A percentile compares a stretch with the other conserved stretches of the same genome.
Conservation (phyloP, 2,797 vertebrate species). For the Muscicapa comitata region DNA sequence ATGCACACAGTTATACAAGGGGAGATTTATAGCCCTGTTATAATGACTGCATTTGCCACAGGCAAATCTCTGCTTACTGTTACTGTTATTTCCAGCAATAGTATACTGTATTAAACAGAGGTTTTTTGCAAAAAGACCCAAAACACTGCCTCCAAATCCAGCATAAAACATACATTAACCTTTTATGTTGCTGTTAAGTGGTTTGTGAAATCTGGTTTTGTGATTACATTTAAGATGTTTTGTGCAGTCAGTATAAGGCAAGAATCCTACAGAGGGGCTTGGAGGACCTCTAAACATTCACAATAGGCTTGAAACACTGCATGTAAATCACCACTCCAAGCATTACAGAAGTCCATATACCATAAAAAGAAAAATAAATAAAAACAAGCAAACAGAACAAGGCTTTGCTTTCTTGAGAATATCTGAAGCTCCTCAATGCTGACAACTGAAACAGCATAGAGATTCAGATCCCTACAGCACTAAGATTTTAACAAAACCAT, state of each 20-base stretch:
- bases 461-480: background rate
- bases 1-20: background rate
- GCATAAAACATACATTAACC: background rate
- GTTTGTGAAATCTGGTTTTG: background rate
- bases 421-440: background rate
- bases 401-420: background rate
- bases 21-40: conserved; percentile 4
- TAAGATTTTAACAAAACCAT: background rate
- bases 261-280: background rate
- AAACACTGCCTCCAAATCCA: background rate
- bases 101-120: background rate
- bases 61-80: conserved; percentile 44
- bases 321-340: background rate
- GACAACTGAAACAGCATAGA: background rate
- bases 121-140: background rate
- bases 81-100: conserved; percentile 11
- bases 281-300: background rate
- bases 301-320: background rate
- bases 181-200: background rate
- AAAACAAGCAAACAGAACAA: background rate
- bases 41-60: conserved; percentile 14
- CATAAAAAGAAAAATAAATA: background rate
- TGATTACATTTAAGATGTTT: background rate
- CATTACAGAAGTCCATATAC: background rate
- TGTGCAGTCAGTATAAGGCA: background rate